phyloP scores from a whole-genome alignment of 2,888 invertebrate genomes.

The Chalcis sispes region DNA sequence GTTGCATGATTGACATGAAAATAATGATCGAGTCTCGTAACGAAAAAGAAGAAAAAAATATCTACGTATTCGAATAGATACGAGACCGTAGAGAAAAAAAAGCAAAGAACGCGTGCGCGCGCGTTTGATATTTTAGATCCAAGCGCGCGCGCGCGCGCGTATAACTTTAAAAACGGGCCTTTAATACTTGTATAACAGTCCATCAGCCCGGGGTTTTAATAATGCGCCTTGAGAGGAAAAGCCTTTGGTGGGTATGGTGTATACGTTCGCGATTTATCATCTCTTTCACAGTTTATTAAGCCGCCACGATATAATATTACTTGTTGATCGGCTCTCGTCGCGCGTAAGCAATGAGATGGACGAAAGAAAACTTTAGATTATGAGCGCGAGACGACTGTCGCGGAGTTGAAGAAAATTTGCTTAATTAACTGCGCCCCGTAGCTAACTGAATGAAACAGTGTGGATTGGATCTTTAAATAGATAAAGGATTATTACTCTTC shows the following conservation, averaged over 20 bases:
- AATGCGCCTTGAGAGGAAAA: slow-evolving; percentile 60
- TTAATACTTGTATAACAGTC: slow-evolving; percentile 68
- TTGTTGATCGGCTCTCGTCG: slow-evolving; percentile 65
- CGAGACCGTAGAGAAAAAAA: neutral
- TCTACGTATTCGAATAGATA: slow-evolving; percentile 60
- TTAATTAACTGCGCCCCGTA: slow-evolving; percentile 37
- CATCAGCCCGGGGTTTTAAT: slow-evolving; percentile 72
- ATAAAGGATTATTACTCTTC: no score
- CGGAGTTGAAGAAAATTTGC: slow-evolving; percentile 38
- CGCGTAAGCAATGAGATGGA: slow-evolving; percentile 2
- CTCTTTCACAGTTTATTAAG: slow-evolving; percentile 68
- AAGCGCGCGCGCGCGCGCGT: neutral
- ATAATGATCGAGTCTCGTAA: slow-evolving; percentile 51
- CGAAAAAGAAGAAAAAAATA: slow-evolving; percentile 62
- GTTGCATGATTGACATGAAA: slow-evolving; percentile 57
- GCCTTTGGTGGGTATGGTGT: slow-evolving; percentile 30
- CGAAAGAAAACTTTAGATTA: slow-evolving; percentile 36
- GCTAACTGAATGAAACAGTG: neutral
- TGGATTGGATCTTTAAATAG: no score
- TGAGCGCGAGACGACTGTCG: neutral
- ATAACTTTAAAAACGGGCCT: slow-evolving; percentile 36
- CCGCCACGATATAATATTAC: slow-evolving; percentile 65
- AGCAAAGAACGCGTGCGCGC: slow-evolving; percentile 47
- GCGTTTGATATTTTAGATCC: slow-evolving; percentile 35
- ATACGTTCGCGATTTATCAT: slow-evolving; percentile 67